Evolutionary conservation across 2,888 invertebrate species (phyloP), one percentile per base, ranked within the genome.

Genomic region (Stenotaenia linearis): DNA sequence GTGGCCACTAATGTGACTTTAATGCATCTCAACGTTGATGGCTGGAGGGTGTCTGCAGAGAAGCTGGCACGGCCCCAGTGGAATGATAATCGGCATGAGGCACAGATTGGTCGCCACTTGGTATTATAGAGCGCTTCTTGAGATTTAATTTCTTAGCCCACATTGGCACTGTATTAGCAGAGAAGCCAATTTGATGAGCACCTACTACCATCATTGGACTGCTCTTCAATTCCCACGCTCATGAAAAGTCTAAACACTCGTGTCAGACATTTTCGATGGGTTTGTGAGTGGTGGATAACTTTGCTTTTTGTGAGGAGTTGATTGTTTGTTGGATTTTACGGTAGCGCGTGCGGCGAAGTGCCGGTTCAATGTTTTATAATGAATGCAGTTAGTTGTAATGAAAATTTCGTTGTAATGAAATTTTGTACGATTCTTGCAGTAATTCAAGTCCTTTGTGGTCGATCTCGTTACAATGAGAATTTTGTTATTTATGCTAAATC

Each of bases 1-100:
- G 75, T 21, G 30, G 21, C 5, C 75, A 37, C 37, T 75, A 75
- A 75, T 75, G 75, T 75, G 75, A 75, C 75, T 75, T 75, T 75
- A 75, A 75, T 75, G 75, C 32, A 75, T 75, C 75, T 75, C 37
- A 61, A 61, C 75, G 12, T 30, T 75, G 35, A 75, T 75, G 75
- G 75, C 75, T 30, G 35, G n/a, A 30, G 75, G 35, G 61, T 21
- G 75, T 18, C 30, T 75, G 21, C 30, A 21, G 35, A 75, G 75
- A 32, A 75, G 37, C 75, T 37, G 75, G 37, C 75, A 37, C 32
- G 35, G 75, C 75, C 37, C 75, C 35, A 32, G 35, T 75, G 75
- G 75, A 75, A 75, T 75, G 75, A 75, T 75, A 75, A 75, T 75
- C 35, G 75, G 32, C 35, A 32, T 10, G 75, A 37, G 35, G 75